These are phyloP conservation scores for Perithous albicinctus DNA, from an alignment of 2,888 invertebrate genomes.

Conservation along the genomic window DNA sequence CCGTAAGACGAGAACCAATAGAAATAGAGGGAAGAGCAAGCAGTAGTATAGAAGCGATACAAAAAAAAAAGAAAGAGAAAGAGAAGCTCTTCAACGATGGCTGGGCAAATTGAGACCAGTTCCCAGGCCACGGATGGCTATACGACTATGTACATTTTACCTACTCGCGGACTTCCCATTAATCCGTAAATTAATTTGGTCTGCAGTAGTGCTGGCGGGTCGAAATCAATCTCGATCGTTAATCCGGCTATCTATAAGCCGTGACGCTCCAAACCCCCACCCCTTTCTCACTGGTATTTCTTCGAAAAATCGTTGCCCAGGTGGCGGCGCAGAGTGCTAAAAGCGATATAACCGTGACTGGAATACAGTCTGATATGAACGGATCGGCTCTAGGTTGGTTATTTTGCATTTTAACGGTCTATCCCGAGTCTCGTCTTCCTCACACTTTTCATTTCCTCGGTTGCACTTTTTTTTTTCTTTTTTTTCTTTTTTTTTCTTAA, in stretches of 20 bases:
- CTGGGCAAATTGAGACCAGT: conserved; percentile 22
- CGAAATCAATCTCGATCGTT: conserved; percentile 63
- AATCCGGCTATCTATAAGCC: conserved; percentile 66
- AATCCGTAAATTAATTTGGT: conserved; percentile 61
- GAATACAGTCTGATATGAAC: conserved; percentile 19
- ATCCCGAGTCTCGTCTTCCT: not conserved
- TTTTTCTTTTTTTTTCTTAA: too few relatives aligned
- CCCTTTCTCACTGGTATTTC: conserved; percentile 48
- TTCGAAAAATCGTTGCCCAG: conserved; percentile 30
- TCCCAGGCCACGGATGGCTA: conserved; percentile 16
- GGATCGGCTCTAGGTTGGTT: conserved; percentile 16
- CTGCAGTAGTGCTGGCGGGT: conserved; percentile 25
- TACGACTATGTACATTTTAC: conserved; percentile 33
- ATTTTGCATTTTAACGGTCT: conserved; percentile 49
- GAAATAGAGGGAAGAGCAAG: not conserved
- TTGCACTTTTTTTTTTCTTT: conserved; percentile 30
- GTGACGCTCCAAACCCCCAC: too few relatives aligned
- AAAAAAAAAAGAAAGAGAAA: too few relatives aligned
- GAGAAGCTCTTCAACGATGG: conserved; percentile 17
- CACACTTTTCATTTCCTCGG: conserved; percentile 33
- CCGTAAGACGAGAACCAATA: conserved; percentile 31
- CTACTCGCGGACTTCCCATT: conserved; percentile 51
- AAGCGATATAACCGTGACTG: conserved; percentile 33
- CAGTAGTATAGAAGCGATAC: conserved; percentile 19
- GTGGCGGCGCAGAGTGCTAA: not conserved